Base-by-base conservation (phyloP, 2,888 invertebrate species). In the Sesamia inferens region DNA sequence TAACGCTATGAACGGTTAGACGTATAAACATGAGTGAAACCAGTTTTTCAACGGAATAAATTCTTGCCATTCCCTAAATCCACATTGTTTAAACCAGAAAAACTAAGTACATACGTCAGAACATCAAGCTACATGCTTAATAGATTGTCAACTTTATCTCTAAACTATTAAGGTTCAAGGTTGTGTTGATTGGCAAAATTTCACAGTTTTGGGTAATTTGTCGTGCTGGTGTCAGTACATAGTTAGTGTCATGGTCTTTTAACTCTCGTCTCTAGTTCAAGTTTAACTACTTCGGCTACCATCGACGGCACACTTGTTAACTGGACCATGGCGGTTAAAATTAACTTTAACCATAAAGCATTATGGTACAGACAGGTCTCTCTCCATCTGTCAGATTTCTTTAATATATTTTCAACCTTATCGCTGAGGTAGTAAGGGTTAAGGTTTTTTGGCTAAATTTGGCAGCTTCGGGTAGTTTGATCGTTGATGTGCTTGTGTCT, bases 221-320 rank as follows among this genome's bases (percentile, higher is more conserved):
- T 5, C 7, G 39, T 39, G 7, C 39, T 39, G 39, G 7, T 5
- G 39, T 39, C 39, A 6, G 39, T 39, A 39, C 39, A 39, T 39
- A 68, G 66, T 74, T 57, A 68, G 70, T 67, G 81, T 75, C 80
- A 78, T 73, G 82, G 70, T 71, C 65, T 63, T 76, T 82, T 76
- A 84, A 82, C 76, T 81, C 78, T 68, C 73, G 73, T 68, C 72
- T 84, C 68, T 74, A 78, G 88, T 91, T 90, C 90, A 91, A 91
- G 88, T 91, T 90, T 88, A 91, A 90, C 88, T 85, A 90, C 90
- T 92, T 88, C 84, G 88, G 87, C 88, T 90, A 91, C 85, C 78
- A 90, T 90, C 88, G 73, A 84, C 78, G 89, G 83, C 90, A 90
- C 87, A 76, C 78, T 90, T 93, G 78, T 65, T 81, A 91, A 93